Evolutionary conservation across 2,797 vertebrate genomes (phyloP).

Genomic region (Microchirus variegatus): DNA sequence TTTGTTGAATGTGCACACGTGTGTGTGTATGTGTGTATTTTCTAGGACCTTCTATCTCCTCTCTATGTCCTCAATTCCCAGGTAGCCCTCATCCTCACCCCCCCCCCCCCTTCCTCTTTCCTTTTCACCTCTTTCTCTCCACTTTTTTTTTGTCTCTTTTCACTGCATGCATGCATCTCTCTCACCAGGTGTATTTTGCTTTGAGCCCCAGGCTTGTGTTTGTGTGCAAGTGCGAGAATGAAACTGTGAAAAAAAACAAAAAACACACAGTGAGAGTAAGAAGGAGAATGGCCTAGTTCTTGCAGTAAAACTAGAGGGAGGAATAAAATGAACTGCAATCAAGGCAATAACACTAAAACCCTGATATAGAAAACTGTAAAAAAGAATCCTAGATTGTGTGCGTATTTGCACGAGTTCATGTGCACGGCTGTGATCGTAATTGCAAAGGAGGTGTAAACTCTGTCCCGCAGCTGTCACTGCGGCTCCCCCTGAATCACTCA

Average conservation of each 20-base stretch:
- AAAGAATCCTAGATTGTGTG: constrained; percentile 1
- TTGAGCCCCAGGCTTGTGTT: constrained; percentile 64
- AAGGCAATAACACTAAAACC: constrained; percentile 63
- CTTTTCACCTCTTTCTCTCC: background rate
- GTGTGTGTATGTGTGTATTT: constrained; percentile 5
- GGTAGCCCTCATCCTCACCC: constrained; percentile 20
- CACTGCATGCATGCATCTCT: constrained; percentile 38
- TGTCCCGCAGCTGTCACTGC: constrained; percentile 35
- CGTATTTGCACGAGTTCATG: constrained; percentile 3
- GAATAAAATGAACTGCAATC: constrained; percentile 67
- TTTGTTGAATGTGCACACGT: background rate
- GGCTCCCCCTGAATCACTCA: constrained; percentile 33
- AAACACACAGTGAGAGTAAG: constrained; percentile 9
- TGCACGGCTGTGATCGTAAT: constrained; percentile 42
- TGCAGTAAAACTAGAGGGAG: constrained; percentile 56
- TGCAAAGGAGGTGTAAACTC: constrained; percentile 36
- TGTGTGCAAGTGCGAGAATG: constrained; percentile 41
- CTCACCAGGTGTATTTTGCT: constrained; percentile 76
- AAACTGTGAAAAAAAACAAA: background rate
- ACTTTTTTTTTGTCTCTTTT: constrained; percentile 30
- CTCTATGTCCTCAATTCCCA: constrained; percentile 64
- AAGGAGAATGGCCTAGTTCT: constrained; percentile 65
- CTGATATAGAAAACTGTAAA: constrained; percentile 30
- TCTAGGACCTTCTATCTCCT: constrained; percentile 29
- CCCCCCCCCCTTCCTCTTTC: background rate